These are phyloP conservation scores for Daktulosphaira vitifoliae DNA, from an alignment of 1,140 invertebrate genomes.

Conservation along the genomic window DNA sequence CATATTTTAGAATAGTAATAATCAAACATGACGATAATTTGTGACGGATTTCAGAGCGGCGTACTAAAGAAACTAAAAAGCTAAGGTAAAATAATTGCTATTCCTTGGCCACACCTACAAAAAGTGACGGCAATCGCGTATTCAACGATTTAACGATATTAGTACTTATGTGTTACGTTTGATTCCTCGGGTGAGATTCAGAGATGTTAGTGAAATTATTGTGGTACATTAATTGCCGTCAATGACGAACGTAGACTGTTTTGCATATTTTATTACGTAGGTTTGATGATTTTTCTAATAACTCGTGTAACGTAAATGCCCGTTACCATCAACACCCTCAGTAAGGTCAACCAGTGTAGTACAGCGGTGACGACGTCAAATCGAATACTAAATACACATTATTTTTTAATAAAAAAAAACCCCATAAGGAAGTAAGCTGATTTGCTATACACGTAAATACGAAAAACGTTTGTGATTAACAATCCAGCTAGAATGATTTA, in stretches of 20 bases:
- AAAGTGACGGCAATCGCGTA: no score
- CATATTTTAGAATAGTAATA: slow-evolving; percentile 14
- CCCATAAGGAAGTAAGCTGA: slow-evolving; percentile 10
- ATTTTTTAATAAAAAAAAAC: slow-evolving; percentile 3
- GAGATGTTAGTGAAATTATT: no score
- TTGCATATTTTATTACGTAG: not conserved
- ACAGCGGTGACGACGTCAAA: not conserved
- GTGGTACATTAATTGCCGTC: not conserved
- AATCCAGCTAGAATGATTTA: not conserved
- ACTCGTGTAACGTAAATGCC: not conserved
- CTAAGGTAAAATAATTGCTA: no score
- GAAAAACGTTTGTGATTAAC: slow-evolving; percentile 7
- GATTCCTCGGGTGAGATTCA: no score
- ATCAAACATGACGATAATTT: slow-evolving; percentile 32
- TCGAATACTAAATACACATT: no score
- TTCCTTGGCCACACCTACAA: no score
- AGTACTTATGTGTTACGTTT: no score
- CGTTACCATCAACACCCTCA: slow-evolving; percentile 8
- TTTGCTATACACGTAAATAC: not conserved
- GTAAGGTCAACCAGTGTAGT: slow-evolving; percentile 13
- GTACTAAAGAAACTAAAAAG: no score
- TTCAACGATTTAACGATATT: no score
- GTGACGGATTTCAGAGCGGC: slow-evolving; percentile 11
- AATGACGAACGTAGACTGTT: slow-evolving; percentile 10
- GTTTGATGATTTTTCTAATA: not conserved